A percentile compares a stretch with the other conserved stretches of the same genome.
phyloP scores from a whole-genome alignment of 2,113 vertebrate genomes.

The Gymnobelideus leadbeateri region DNA sequence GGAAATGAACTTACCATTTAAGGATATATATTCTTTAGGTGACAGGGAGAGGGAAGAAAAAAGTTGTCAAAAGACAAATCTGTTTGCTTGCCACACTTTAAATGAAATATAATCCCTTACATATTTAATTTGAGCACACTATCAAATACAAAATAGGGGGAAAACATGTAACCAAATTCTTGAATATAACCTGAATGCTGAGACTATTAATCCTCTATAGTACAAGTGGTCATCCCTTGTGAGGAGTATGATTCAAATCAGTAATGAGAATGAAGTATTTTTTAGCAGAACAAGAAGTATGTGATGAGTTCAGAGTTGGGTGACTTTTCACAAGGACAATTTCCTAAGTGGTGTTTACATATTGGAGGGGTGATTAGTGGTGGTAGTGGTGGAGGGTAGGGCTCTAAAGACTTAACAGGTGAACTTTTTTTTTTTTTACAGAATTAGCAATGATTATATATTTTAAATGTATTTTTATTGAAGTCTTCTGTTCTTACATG shows the following conservation, averaged over 20 bases:
- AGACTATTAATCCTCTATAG: constrained; percentile 63
- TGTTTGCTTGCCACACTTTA: constrained; percentile 53
- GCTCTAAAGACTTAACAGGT: constrained; percentile 30
- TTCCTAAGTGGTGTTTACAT: constrained; percentile 14
- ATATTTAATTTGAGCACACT: constrained; percentile 46
- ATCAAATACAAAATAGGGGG: constrained; percentile 51
- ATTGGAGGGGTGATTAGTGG: neutral
- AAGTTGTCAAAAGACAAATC: constrained; percentile 48
- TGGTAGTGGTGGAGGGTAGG: neutral
- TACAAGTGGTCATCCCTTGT: constrained; percentile 36
- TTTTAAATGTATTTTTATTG: neutral
- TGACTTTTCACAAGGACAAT: constrained; percentile 31
- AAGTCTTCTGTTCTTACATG: neutral
- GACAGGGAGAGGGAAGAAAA: constrained; percentile 35
- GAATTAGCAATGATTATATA: constrained; percentile 44
- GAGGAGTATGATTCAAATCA: constrained; percentile 29
- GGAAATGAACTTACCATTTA: constrained; percentile 70
- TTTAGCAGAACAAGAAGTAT: constrained; percentile 2
- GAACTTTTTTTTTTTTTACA: constrained; percentile 28
- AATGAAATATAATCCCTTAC: constrained; percentile 62
- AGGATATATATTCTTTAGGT: constrained; percentile 68
- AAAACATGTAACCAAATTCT: constrained; percentile 34
- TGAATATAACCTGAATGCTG: constrained; percentile 53
- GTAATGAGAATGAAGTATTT: neutral
- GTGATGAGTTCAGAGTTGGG: constrained; percentile 42